Evolutionary conservation across 1,140 invertebrate genomes (phyloP).

Genomic region (Cepaea nemoralis): DNA sequence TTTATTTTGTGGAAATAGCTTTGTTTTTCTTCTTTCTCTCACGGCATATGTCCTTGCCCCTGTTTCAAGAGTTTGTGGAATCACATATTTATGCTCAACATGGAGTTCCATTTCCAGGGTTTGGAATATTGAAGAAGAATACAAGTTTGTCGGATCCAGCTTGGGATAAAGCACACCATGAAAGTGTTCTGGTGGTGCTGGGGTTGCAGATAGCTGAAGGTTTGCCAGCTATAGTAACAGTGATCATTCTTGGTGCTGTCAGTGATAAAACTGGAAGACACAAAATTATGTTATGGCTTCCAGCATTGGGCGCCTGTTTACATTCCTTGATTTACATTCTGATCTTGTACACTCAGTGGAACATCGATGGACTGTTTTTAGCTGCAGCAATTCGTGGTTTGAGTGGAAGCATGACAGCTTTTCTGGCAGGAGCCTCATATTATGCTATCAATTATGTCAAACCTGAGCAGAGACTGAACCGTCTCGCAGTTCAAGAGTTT

Average conservation of each 20-base stretch:
- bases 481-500: constrained; percentile 66
- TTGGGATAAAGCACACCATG: constrained; percentile 58
- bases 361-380: constrained; percentile 66
- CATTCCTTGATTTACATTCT: constrained; percentile 65
- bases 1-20: constrained; percentile 64
- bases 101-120: constrained; percentile 48
- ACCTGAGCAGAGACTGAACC: constrained; percentile 59
- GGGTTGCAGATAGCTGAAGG: constrained; percentile 67
- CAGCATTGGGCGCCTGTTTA: constrained; percentile 59
- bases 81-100: constrained; percentile 58
- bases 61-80: constrained; percentile 67
- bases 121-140: constrained; percentile 34
- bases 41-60: constrained; percentile 66
- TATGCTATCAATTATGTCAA: constrained; percentile 64
- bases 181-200: constrained; percentile 59
- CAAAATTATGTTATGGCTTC: constrained; percentile 64
- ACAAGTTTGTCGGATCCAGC: constrained; percentile 34
- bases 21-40: constrained; percentile 65
- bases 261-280: constrained; percentile 65
- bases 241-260: constrained; percentile 65
- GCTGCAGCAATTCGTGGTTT: constrained; percentile 66
- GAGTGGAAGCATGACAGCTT: constrained; percentile 67
- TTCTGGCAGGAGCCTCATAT: constrained; percentile 64
- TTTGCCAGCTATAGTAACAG: constrained; percentile 64
- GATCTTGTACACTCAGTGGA: constrained; percentile 66